These are phyloP conservation scores for Peromyscus polionotus DNA, from an alignment of 2,113 vertebrate genomes.

Conservation along the genomic window DNA sequence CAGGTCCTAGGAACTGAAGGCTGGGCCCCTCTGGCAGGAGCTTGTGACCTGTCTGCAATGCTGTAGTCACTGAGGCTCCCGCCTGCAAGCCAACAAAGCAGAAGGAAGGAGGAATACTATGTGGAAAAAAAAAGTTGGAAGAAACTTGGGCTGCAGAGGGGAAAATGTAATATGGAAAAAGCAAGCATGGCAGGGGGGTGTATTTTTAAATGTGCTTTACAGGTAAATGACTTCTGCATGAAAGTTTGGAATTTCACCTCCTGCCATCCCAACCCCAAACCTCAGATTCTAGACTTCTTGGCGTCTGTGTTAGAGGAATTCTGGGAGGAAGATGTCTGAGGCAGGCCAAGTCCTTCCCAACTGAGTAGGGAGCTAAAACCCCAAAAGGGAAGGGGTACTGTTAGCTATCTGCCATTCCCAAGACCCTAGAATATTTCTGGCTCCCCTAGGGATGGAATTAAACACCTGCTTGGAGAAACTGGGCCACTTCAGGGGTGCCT, in stretches of 20 bases:
- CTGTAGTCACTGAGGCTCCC: not conserved
- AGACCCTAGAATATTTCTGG: not conserved
- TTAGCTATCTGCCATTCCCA: not conserved
- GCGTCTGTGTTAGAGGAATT: constrained; percentile 1
- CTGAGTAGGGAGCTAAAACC: not conserved
- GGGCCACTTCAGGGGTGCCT: not conserved
- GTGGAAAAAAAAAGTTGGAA: constrained; percentile 62
- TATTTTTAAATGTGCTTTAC: constrained; percentile 76
- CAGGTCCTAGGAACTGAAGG: constrained; percentile 8
- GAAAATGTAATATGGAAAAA: constrained; percentile 73
- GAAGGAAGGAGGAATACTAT: constrained; percentile 39
- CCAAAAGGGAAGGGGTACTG: not conserved
- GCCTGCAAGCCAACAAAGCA: not conserved
- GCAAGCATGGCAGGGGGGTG: not conserved
- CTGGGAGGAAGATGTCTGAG: constrained; percentile 15
- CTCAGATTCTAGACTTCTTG: constrained; percentile 67
- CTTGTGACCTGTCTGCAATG: not conserved
- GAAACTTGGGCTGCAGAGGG: constrained; percentile 41
- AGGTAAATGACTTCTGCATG: constrained; percentile 81
- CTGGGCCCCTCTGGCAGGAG: not conserved
- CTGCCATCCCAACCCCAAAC: not conserved
- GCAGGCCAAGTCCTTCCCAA: not conserved
- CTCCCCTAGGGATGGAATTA: not conserved
- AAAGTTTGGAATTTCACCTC: constrained; percentile 74
- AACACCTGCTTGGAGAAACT: not conserved